Base-by-base conservation (phyloP, 2,113 vertebrate genomes). In the Herpetotheres cachinnans region DNA sequence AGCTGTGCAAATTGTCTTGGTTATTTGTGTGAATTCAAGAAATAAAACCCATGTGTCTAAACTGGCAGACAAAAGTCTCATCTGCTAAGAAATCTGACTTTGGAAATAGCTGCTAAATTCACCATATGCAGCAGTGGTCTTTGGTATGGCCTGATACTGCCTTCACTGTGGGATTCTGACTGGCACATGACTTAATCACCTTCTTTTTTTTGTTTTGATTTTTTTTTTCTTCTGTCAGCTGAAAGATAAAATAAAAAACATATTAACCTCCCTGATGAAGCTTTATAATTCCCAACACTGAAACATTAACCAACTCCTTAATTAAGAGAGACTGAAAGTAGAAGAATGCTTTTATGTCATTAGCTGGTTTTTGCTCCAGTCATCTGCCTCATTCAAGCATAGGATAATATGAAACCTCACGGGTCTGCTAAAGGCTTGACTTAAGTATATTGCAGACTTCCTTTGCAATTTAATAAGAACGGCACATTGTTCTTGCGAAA, bases 261-360 rank as follows among this genome's bases (percentile, higher is more conserved):
- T 94, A 96, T 70, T 96, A 92, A 83, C 82, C 80, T 95, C 92
- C 85, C 87, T 36, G 71, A 94, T 91, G 94, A 97, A 93, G 91
- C 87, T 77, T 93, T 93, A 26, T 80, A 93, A 96, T 96, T 95
- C 95, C 86, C 95, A 87, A 91, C 87, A 83, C 89, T 91, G 91
- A 97, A 96, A 95, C 93, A 82, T 96, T 95, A 97, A 95, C 94
- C 82, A 95, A 92, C 58, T 87, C 91, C 95, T 90, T 96, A 96
- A 97, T 96, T 96, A 97, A 96, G 89, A 95, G 91, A 95, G 93
- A 72, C 93, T 92, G 92, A 91, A 96, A 94, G 93, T 95, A 95
- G 90, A 97, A 95, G 95, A 97, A 97, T 96, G 96, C 96, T 96
- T 97, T 96, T 95, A 96, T 95, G 96, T 96, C 96, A 97, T 96